Conservation (phyloP, 1,140 invertebrate genomes). For the Camponotus floridanus region DNA sequence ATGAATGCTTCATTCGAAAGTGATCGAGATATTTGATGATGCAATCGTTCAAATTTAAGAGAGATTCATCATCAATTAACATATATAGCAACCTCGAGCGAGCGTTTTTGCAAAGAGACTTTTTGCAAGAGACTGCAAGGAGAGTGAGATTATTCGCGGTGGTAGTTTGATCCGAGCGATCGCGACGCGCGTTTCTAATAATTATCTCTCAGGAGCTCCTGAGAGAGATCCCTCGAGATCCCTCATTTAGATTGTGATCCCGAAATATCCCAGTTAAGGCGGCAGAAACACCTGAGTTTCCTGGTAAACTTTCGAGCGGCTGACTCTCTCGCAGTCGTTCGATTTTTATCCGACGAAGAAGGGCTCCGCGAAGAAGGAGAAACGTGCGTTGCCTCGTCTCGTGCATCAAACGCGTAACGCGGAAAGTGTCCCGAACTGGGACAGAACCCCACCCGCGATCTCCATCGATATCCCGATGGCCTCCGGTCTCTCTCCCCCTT, state of each 20-base stretch:
- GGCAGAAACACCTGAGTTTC: too few species aligned
- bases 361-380: neutral
- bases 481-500: slow-evolving; percentile 58
- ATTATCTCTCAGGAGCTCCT: slow-evolving; percentile 12
- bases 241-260: neutral
- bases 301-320: too few species aligned
- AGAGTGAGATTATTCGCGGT: slow-evolving; percentile 33
- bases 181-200: slow-evolving; percentile 22
- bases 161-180: slow-evolving; percentile 53
- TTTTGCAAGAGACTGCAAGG: too few species aligned
- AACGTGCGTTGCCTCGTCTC: slow-evolving; percentile 23
- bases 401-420: slow-evolving; percentile 61
- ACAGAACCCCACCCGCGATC: slow-evolving; percentile 71
- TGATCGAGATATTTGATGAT: slow-evolving; percentile 48
- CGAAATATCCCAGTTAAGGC: neutral
- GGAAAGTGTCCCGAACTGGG: slow-evolving; percentile 74
- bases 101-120: slow-evolving; percentile 35
- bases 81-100: slow-evolving; percentile 45
- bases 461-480: slow-evolving; percentile 56
- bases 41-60: slow-evolving; percentile 34
- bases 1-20: neutral
- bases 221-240: neutral
- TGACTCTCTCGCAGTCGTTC: too few species aligned
- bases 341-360: neutral
- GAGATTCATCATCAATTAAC: slow-evolving; percentile 61